These are phyloP conservation scores for Gorsachius magnificus DNA, from an alignment of 2,797 vertebrate genomes.

Conservation along the genomic window DNA sequence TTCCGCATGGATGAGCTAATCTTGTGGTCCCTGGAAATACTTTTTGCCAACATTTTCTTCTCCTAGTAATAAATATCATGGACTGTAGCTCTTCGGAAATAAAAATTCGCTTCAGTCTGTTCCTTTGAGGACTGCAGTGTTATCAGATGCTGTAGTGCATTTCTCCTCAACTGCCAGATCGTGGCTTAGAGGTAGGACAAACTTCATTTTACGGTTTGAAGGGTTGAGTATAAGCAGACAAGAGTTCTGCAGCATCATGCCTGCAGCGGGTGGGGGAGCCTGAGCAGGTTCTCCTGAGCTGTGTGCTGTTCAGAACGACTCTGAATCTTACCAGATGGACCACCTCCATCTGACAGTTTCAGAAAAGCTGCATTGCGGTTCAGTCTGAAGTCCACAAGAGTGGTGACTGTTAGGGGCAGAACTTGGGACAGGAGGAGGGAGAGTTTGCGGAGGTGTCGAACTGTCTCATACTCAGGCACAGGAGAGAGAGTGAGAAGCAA, in stretches of 20 bases:
- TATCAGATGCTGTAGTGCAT: background rate
- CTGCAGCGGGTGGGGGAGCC: background rate
- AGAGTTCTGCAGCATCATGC: background rate
- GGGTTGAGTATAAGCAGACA: background rate
- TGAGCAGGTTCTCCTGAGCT: background rate
- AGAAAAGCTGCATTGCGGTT: background rate
- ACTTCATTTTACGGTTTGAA: background rate
- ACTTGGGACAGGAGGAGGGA: background rate
- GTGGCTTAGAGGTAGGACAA: background rate
- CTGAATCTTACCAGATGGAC: background rate
- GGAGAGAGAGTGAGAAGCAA: background rate
- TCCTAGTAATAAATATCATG: background rate
- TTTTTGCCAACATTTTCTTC: background rate
- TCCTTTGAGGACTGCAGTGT: background rate
- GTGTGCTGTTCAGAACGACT: fast-evolving
- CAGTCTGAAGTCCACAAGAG: fast-evolving
- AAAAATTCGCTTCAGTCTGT: background rate
- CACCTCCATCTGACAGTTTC: background rate
- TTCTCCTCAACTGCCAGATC: background rate
- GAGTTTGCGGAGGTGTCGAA: background rate
- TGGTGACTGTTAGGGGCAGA: background rate
- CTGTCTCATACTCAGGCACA: background rate
- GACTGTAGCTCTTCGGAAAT: background rate
- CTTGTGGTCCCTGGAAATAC: conserved; percentile 1
- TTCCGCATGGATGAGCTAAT: conserved; percentile 6